phyloP scores from a whole-genome alignment of 2,888 invertebrate genomes.

The Pecten maximus region DNA sequence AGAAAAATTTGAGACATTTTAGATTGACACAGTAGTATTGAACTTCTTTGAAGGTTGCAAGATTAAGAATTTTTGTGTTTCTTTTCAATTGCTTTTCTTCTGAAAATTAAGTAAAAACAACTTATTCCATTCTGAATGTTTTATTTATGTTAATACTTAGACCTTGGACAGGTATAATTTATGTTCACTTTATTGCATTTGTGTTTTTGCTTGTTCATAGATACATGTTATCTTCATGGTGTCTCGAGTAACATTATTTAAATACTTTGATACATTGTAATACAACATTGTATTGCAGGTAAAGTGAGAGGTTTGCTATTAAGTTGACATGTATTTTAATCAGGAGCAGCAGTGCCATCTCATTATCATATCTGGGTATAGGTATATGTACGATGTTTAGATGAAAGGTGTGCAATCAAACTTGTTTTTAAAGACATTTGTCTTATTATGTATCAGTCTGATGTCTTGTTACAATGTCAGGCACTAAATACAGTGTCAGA shows the following conservation, averaged over 20 bases:
- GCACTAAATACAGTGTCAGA: no score
- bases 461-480: no score
- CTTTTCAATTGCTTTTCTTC: not conserved
- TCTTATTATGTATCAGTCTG: no score
- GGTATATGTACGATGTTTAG: no score
- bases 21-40: not conserved
- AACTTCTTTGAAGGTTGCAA: not conserved
- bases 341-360: no score
- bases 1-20: not conserved
- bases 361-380: no score
- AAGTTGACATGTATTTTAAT: no score
- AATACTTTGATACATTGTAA: not conserved
- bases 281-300: not conserved
- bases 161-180: not conserved
- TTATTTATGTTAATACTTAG: not conserved
- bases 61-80: not conserved
- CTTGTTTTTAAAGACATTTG: no score
- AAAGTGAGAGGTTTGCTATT: no score
- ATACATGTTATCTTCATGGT: conserved; percentile 6
- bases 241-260: not conserved
- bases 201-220: not conserved
- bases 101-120: not conserved
- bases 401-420: no score
- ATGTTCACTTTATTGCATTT: not conserved
- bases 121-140: not conserved